Evolutionary conservation across 2,797 vertebrate species (phyloP).

Genomic region (Myiothlypis chrysogaster): DNA sequence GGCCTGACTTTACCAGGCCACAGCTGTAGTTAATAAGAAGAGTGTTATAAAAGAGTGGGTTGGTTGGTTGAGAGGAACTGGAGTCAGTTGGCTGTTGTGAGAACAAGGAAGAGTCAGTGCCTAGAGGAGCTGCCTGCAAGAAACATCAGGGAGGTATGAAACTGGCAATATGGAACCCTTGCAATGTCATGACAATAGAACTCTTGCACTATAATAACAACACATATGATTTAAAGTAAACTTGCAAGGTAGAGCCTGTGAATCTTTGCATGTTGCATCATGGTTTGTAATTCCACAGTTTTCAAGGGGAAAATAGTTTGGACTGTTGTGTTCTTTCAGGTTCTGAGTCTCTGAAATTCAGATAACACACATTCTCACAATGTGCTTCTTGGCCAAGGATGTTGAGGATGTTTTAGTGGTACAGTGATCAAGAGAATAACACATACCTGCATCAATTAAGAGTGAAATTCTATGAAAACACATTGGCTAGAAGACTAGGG

Average conservation of each 20-base stretch:
- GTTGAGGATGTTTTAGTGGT: neutral
- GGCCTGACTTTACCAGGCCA: too few species aligned
- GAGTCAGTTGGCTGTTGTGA: too few species aligned
- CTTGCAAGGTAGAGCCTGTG: neutral
- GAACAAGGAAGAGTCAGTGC: too few species aligned
- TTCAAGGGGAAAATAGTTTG: neutral
- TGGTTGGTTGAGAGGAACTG: too few species aligned
- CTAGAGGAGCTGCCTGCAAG: too few species aligned
- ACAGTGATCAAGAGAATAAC: neutral
- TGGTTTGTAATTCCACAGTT: neutral
- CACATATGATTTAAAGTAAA: neutral
- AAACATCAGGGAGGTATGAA: too few species aligned
- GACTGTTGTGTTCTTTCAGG: neutral
- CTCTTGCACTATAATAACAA: too few species aligned
- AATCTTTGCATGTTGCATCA: neutral
- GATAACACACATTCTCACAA: neutral
- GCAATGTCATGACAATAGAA: too few species aligned
- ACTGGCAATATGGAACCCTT: too few species aligned
- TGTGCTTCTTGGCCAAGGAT: neutral
- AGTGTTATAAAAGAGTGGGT: too few species aligned
- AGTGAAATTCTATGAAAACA: neutral
- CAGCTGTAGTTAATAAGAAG: too few species aligned
- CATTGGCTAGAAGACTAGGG: neutral
- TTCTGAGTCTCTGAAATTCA: neutral
- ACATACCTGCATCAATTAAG: neutral